Percentiles rank a stretch among this genome's conserved stretches.
These are phyloP conservation scores for Hoplias malabaricus DNA, from an alignment of 2,113 vertebrate species.

Conservation along the genomic window DNA sequence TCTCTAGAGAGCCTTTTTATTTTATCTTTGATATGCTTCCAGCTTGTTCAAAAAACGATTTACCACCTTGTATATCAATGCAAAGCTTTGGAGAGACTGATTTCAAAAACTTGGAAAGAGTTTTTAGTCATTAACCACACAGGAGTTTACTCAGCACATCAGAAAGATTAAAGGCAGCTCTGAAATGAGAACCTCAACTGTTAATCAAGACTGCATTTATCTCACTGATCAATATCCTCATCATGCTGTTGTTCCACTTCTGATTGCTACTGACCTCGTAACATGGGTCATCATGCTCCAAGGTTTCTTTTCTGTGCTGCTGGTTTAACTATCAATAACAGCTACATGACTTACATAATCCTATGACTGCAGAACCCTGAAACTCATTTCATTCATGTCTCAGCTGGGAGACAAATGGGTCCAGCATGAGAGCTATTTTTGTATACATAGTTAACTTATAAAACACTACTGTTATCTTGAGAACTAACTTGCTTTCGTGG, in stretches of 20 bases:
- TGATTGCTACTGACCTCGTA: conserved; percentile 24
- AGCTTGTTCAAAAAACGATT: conserved; percentile 17
- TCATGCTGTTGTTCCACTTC: background rate
- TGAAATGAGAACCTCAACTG: background rate
- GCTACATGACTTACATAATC: background rate
- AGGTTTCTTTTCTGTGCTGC: background rate
- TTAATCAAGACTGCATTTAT: conserved; percentile 35
- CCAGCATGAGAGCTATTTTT: background rate
- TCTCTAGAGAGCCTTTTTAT: background rate
- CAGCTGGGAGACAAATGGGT: background rate
- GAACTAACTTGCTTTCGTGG: background rate
- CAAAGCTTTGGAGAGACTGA: background rate
- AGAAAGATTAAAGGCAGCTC: conserved; percentile 34
- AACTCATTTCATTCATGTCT: background rate
- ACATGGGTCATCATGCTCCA: background rate
- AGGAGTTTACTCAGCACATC: background rate
- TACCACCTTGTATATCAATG: background rate
- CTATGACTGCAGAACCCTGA: background rate
- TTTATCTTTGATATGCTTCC: conserved; percentile 18
- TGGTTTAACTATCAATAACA: background rate
- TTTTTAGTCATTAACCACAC: background rate
- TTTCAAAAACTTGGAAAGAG: background rate
- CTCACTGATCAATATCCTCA: conserved; percentile 22
- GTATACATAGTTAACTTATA: background rate
- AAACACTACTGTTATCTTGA: background rate